A percentile compares a stretch with the other conserved stretches of the same genome.
phyloP scores from a whole-genome alignment of 2,113 vertebrate genomes.

The Tupaia chinensis region DNA sequence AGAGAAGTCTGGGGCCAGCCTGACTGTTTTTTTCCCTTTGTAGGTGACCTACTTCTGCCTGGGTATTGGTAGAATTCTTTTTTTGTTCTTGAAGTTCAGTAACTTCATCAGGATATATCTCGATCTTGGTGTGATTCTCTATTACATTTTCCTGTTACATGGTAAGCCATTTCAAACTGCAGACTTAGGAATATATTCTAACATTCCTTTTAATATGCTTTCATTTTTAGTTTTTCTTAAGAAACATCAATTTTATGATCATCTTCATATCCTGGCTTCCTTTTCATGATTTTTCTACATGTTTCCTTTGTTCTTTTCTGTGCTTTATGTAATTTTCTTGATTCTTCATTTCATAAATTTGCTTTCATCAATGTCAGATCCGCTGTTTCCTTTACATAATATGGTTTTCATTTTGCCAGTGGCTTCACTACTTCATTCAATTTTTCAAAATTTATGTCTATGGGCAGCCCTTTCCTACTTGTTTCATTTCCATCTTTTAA shows the following conservation, averaged over 20 bases:
- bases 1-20: constrained; percentile 52
- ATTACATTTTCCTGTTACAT: constrained; percentile 58
- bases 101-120: constrained; percentile 66
- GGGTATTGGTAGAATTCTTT: constrained; percentile 67
- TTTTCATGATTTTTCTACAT: constrained; percentile 45
- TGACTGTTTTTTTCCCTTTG: constrained; percentile 62
- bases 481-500: not conserved
- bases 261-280: constrained; percentile 27
- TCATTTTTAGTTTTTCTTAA: constrained; percentile 42
- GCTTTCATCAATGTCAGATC: not conserved
- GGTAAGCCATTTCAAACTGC: constrained; percentile 32
- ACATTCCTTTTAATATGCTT: constrained; percentile 42
- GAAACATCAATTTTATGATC: not conserved
- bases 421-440: constrained; percentile 3
- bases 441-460: constrained; percentile 6
- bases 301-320: not conserved
- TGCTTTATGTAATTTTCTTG: constrained; percentile 29
- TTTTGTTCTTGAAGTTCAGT: constrained; percentile 69
- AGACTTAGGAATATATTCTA: constrained; percentile 42
- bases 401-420: constrained; percentile 3
- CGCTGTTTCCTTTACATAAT: not conserved
- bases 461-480: constrained; percentile 2
- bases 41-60: constrained; percentile 70
- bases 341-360: constrained; percentile 40
- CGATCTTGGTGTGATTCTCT: constrained; percentile 62